These are phyloP conservation scores for Bombus vancouverensis DNA, from an alignment of 1,140 invertebrate species.

Conservation along the genomic window DNA sequence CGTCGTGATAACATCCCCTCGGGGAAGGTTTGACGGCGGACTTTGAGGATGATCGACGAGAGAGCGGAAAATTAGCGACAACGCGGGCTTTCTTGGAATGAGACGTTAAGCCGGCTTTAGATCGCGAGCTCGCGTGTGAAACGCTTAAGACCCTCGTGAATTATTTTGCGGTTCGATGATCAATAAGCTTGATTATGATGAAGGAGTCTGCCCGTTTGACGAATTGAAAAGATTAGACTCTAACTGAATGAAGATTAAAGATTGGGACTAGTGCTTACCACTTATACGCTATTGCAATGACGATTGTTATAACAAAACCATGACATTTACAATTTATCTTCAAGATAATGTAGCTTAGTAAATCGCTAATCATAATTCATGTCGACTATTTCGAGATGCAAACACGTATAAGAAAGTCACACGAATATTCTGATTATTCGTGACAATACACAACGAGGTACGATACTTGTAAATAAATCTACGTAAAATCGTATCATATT, in stretches of 20 bases:
- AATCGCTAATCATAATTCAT: neutral
- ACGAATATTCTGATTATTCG: too few species aligned
- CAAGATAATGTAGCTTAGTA: neutral
- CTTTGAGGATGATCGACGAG: conserved; percentile 53
- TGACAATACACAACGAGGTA: too few species aligned
- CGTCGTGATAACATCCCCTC: neutral
- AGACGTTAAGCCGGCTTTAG: conserved; percentile 31
- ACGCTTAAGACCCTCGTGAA: conserved; percentile 3
- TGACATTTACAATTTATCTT: neutral
- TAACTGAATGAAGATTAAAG: neutral
- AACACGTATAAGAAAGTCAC: too few species aligned
- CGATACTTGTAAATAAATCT: neutral
- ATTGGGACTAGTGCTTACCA: neutral
- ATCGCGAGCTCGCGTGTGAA: conserved; percentile 38
- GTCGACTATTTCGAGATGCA: too few species aligned
- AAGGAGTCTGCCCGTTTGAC: too few species aligned
- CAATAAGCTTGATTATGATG: conserved; percentile 29
- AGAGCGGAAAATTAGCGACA: conserved; percentile 47
- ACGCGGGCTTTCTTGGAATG: conserved; percentile 30
- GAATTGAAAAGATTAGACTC: neutral
- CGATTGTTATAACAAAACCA: neutral
- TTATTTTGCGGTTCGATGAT: conserved; percentile 35
- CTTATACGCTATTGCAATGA: neutral
- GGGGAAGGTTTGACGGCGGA: neutral
- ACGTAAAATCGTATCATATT: too few species aligned